phyloP scores from a whole-genome alignment of 2,888 invertebrate species.

The Zonitis immaculata region DNA sequence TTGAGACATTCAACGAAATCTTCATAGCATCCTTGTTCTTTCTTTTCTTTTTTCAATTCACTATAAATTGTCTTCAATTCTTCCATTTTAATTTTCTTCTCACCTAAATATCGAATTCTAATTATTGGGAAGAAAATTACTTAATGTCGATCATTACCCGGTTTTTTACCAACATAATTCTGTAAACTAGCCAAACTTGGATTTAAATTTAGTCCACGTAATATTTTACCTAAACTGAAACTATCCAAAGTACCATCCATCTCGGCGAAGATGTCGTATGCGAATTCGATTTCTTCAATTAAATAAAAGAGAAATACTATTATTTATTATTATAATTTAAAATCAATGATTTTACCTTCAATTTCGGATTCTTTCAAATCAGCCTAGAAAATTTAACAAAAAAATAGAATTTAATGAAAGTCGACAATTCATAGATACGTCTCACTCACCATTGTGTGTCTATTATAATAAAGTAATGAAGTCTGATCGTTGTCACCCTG shows the following conservation, averaged over 20 bases:
- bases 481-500: conserved; percentile 21
- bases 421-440: too few species aligned
- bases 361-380: conserved; percentile 38
- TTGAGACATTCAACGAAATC: conserved; percentile 99
- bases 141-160: conserved; percentile 21
- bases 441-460: conserved; percentile 15
- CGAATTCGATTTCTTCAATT: conserved; percentile 38
- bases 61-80: conserved; percentile 96
- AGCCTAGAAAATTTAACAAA: conserved; percentile 31
- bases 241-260: conserved; percentile 85
- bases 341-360: conserved; percentile 38
- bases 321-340: background rate
- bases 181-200: conserved; percentile 88
- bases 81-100: conserved; percentile 87
- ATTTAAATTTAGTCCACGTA: conserved; percentile 89
- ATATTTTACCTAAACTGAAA: conserved; percentile 81
- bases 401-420: background rate
- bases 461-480: conserved; percentile 27
- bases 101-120: conserved; percentile 49
- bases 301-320: background rate
- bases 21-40: conserved; percentile 93
- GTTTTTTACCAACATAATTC: conserved; percentile 83
- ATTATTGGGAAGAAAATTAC: background rate
- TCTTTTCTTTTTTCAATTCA: conserved; percentile 82
- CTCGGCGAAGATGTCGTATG: conserved; percentile 47